Percentiles rank a stretch among this genome's conserved stretches.
Conservation (phyloP, 2,888 invertebrate genomes). For the Nesidiocoris tenuis region DNA sequence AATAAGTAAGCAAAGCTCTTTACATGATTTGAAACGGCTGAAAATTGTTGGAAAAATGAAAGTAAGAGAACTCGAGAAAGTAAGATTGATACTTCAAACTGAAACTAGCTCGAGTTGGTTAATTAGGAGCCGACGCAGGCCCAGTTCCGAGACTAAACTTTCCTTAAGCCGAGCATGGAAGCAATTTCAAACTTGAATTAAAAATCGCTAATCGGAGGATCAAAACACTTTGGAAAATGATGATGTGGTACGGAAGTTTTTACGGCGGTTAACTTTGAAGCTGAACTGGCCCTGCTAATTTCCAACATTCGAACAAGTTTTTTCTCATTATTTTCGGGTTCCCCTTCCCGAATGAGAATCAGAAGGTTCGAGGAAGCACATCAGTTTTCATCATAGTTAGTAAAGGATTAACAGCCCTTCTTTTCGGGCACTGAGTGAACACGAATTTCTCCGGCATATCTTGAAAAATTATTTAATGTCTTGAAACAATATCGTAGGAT, state of each 20-base stretch:
- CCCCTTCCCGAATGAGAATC: too few relatives aligned
- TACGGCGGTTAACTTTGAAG: neutral
- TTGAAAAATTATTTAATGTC: too few relatives aligned
- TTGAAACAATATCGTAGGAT: too few relatives aligned
- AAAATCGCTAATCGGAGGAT: neutral
- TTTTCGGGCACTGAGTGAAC: too few relatives aligned
- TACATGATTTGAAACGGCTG: too few relatives aligned
- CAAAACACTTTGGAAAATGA: neutral
- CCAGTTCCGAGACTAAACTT: neutral
- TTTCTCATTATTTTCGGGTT: too few relatives aligned
- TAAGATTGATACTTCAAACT: neutral
- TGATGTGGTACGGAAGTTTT: neutral
- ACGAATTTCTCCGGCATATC: too few relatives aligned
- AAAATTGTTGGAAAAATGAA: neutral
- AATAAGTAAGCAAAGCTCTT: too few relatives aligned
- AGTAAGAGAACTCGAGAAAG: neutral
- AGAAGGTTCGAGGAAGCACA: too few relatives aligned
- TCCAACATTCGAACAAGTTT: neutral
- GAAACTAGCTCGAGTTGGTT: neutral
- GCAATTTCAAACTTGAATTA: neutral
- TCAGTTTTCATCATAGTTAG: too few relatives aligned
- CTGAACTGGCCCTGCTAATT: neutral
- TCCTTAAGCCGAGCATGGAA: neutral
- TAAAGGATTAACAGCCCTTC: too few relatives aligned
- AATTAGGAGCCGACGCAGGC: neutral